Conservation (phyloP, 2,797 vertebrate species). For the Acanthiza pusilla region DNA sequence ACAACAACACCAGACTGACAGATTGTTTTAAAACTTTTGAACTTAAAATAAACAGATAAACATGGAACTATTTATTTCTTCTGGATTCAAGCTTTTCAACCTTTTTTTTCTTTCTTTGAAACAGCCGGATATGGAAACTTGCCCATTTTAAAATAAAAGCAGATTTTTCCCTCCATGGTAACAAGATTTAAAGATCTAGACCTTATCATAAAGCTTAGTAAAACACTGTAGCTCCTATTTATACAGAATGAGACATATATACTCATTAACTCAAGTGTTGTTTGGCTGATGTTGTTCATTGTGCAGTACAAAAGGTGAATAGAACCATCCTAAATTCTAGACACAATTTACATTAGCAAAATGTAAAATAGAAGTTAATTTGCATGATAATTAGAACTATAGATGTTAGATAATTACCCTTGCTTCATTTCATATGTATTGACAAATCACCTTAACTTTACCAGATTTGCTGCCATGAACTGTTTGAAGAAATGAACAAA, state of each 20-base stretch:
- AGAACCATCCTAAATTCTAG: neutral
- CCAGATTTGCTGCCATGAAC: neutral
- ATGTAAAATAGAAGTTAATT: neutral
- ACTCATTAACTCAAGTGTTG: neutral
- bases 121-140: neutral
- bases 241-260: neutral
- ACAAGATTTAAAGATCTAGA: neutral
- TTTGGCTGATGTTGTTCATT: neutral
- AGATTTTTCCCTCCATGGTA: neutral
- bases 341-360: neutral
- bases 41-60: neutral
- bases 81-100: neutral
- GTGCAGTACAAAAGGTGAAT: neutral
- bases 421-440: fast-evolving
- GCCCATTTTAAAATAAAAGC: neutral
- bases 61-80: neutral
- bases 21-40: neutral
- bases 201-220: neutral
- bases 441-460: neutral
- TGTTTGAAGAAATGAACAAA: neutral
- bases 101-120: neutral
- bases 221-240: neutral
- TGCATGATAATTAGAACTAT: neutral
- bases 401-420: neutral
- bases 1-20: fast-evolving